Base-by-base conservation (phyloP, 2,797 vertebrate genomes). In the Steatocranus sp. region DNA sequence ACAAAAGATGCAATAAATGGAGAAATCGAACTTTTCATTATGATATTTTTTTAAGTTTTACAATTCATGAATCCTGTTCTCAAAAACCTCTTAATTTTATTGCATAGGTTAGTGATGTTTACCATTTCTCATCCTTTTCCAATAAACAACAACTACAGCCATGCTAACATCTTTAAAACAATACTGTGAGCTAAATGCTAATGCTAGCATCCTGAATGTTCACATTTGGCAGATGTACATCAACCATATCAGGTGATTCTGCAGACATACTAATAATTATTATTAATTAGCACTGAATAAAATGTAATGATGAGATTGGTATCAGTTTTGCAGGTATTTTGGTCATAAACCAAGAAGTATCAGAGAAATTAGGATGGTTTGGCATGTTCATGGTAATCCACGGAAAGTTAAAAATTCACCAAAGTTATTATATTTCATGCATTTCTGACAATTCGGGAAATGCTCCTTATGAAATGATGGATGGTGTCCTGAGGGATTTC, bases 1-100 rank as follows among this genome's bases (percentile, higher is more conserved):
- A 94, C 82, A 91, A 88, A 89, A 76, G 80, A 84, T 34, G 30
- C 50, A 78, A 78, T 86, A 82, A 86, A 89, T 86, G 75, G 82
- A 91, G 70, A 84, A 74, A 84, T 84, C 41, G 77, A 83, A 83
- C 88, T 85, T 76, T 48, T 86, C 36, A 11, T 51, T 78, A 68
- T 18, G 63, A 85, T 90, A 77, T 53, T 25, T 78, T 58, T 76
- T 34, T 1, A 3, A 61, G 17, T 61, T 91, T 91, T 93, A 90
- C 66, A 83, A 90, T 91, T 89, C 15, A 46, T 3, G 0, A 48
- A 46, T 93, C 77, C 90, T 89, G 7, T 74, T 76, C 61, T 82
- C 51, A 86, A 86, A 75, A 82, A 81, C 82, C 83, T 84, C 15
- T 46, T 93, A 78, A 84, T 82, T 78, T 34, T 34, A n/a, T 0